Percentiles rank a stretch among this genome's conserved stretches.
phyloP scores from a whole-genome alignment of 2,113 vertebrate species.

The Pelecanoides urinatrix region DNA sequence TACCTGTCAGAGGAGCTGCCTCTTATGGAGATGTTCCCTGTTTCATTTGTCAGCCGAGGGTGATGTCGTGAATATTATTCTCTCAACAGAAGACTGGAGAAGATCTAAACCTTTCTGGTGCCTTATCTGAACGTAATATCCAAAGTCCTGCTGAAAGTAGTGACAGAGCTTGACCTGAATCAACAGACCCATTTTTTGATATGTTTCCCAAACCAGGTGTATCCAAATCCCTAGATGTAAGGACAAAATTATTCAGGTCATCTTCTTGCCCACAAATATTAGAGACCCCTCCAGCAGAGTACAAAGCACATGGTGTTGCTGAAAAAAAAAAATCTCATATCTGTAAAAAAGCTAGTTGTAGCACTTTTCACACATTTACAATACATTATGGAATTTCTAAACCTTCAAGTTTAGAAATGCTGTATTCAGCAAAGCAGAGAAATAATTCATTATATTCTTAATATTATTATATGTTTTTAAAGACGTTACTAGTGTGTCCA shows the following conservation, averaged over 20 bases:
- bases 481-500: not conserved
- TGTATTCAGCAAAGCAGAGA: not conserved
- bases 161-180: not conserved
- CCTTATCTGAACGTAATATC: conserved; percentile 4
- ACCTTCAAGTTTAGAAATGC: not conserved
- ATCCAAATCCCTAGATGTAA: not conserved
- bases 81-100: conserved; percentile 11
- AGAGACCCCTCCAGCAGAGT: not conserved
- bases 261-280: not conserved
- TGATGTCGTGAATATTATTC: conserved; percentile 25
- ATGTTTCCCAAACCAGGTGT: not conserved
- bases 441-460: not conserved
- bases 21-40: not conserved
- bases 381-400: not conserved
- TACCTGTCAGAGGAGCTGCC: not conserved
- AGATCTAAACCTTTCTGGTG: conserved; percentile 8
- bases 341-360: not conserved
- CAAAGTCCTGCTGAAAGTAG: not conserved
- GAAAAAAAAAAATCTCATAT: not conserved
- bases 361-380: not conserved
- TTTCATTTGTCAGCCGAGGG: not conserved
- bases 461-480: not conserved
- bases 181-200: not conserved
- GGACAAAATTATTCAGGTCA: not conserved
- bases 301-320: conserved; percentile 16